Conservation (phyloP, 2,888 invertebrate species). For the Abscondita cerata region DNA sequence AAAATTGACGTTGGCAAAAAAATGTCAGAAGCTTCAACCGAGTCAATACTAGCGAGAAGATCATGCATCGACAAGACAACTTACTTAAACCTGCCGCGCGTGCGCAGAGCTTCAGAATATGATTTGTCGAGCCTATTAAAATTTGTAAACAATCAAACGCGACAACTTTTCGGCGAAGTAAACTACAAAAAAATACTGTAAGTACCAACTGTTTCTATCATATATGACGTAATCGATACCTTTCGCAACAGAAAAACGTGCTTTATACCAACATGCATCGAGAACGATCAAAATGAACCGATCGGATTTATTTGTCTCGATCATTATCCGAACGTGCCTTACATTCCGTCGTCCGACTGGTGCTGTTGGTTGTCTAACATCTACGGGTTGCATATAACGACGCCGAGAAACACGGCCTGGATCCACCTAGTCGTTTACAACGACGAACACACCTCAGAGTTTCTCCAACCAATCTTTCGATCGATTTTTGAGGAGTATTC, state of each 20-base stretch:
- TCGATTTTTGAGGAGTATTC: constrained; percentile 63
- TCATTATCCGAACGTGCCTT: constrained; percentile 64
- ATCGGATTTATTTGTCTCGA: constrained; percentile 55
- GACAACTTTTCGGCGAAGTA: constrained; percentile 51
- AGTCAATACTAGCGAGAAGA: too few relatives aligned
- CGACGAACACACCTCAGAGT: constrained; percentile 53
- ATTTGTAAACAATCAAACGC: constrained; percentile 45
- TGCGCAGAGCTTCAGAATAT: constrained; percentile 34
- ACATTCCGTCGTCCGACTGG: constrained; percentile 65
- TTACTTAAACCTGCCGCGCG: not conserved
- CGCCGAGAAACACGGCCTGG: constrained; percentile 61
- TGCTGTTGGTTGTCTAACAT: constrained; percentile 64
- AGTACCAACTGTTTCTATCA: constrained; percentile 27
- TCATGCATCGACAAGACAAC: too few relatives aligned
- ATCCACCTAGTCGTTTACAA: constrained; percentile 67
- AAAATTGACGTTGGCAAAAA: too few relatives aligned
- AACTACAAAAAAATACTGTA: constrained; percentile 49
- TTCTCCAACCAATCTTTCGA: constrained; percentile 55
- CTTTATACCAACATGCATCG: constrained; percentile 52
- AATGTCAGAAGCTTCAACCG: too few relatives aligned
- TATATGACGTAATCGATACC: too few relatives aligned
- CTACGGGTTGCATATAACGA: constrained; percentile 59
- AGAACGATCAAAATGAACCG: constrained; percentile 44
- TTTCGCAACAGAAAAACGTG: constrained; percentile 14
- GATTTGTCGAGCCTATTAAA: constrained; percentile 48